A percentile compares a stretch with the other conserved stretches of the same genome.
Evolutionary conservation across 2,888 invertebrate species (phyloP).

Genomic region (Clanis bilineata): DNA sequence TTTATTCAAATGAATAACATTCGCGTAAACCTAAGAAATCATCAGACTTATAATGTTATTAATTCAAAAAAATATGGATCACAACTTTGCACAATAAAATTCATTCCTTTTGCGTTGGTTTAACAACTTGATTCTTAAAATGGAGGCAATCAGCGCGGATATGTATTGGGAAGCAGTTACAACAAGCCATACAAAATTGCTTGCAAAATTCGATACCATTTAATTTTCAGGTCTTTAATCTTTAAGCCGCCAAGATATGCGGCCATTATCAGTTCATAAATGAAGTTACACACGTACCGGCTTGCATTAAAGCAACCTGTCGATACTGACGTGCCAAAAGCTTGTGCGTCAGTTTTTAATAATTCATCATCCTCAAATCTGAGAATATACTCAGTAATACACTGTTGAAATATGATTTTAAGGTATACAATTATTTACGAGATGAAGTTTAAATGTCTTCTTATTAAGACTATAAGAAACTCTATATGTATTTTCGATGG

Average conservation of each 20-base stretch:
- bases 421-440: not conserved
- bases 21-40: no score
- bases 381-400: not conserved
- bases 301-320: conserved; percentile 32
- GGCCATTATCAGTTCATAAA: conserved; percentile 1
- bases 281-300: conserved; percentile 21
- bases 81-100: no score
- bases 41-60: no score
- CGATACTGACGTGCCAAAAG: conserved; percentile 36
- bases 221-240: conserved; percentile 19
- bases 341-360: conserved; percentile 30
- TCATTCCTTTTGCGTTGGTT: no score
- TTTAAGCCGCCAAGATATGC: conserved; percentile 19
- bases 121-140: no score
- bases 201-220: conserved; percentile 8
- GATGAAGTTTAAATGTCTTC: not conserved
- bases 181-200: not conserved
- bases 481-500: no score
- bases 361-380: conserved; percentile 28
- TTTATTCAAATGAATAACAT: no score
- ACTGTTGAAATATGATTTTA: conserved; percentile 4
- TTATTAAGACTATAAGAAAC: not conserved
- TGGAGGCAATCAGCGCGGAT: not conserved
- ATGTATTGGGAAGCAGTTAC: not conserved
- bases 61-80: no score